A percentile compares a stretch with the other conserved stretches of the same genome.
Conservation (phyloP, 1,140 invertebrate species). For the Caenorhabditis inopinata region DNA sequence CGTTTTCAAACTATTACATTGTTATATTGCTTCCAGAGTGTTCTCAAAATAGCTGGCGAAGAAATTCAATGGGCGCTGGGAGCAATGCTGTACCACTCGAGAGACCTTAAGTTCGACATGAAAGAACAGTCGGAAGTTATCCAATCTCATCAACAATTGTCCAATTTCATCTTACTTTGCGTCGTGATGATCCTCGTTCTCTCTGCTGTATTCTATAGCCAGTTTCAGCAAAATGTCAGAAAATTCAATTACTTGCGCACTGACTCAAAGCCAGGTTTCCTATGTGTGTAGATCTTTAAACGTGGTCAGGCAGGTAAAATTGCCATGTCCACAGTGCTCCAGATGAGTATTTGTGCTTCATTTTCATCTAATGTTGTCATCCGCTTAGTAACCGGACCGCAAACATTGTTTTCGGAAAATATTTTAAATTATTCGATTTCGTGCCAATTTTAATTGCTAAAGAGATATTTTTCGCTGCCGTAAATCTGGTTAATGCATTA, state of each 20-base stretch:
- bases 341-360: too few species aligned
- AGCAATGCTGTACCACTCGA: conserved; percentile 3
- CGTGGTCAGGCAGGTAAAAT: too few species aligned
- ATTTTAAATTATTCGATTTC: too few species aligned
- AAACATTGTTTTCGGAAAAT: too few species aligned
- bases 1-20: too few species aligned
- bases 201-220: neutral
- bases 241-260: neutral
- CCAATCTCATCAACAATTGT: neutral
- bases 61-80: conserved; percentile 26
- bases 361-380: too few species aligned
- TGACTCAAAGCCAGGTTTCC: neutral
- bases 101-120: neutral
- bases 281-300: neutral
- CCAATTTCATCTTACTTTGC: neutral
- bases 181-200: neutral
- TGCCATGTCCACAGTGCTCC: too few species aligned
- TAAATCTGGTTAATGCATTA: too few species aligned
- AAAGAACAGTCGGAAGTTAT: neutral
- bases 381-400: too few species aligned
- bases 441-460: too few species aligned
- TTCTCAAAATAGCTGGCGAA: conserved; percentile 2
- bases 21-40: conserved; percentile 7
- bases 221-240: neutral
- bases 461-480: too few species aligned